Conservation (phyloP, 2,888 invertebrate genomes). For the Acrobasis suavella region DNA sequence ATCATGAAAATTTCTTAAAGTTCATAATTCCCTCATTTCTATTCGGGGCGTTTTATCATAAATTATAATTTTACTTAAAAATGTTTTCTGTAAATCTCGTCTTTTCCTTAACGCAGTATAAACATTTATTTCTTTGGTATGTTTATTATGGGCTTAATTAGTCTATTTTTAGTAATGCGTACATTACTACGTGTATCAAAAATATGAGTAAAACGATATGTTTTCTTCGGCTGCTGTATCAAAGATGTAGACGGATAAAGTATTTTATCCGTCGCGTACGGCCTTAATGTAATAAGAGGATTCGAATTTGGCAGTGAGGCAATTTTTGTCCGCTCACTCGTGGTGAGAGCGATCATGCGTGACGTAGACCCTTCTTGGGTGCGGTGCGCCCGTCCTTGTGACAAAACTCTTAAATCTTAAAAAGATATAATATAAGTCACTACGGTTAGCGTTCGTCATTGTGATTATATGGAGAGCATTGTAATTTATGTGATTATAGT, state of each 20-base stretch:
- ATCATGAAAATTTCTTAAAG: constrained; percentile 10
- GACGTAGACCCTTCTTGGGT: constrained; percentile 1
- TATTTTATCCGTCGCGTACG: constrained; percentile 8
- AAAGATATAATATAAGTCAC: not conserved
- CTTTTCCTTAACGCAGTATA: not conserved
- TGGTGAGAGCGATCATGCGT: constrained; percentile 10
- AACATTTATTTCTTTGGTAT: not conserved
- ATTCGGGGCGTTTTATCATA: constrained; percentile 11
- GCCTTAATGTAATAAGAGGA: constrained; percentile 8
- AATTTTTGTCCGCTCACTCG: constrained; percentile 12
- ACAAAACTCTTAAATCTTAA: constrained; percentile 9
- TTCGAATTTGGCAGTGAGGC: constrained; percentile 7
- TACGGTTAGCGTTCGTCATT: not conserved
- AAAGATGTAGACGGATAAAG: not conserved
- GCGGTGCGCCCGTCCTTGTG: constrained; percentile 1
- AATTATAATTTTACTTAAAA: constrained; percentile 11
- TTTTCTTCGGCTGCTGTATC: not conserved
- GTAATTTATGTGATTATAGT: no score
- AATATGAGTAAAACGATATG: not conserved
- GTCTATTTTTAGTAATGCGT: not conserved
- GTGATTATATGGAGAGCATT: not conserved
- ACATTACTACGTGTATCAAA: not conserved
- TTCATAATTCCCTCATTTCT: constrained; percentile 10
- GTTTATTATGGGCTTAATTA: not conserved
- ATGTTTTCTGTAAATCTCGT: constrained; percentile 8